Evolutionary conservation across 2,888 invertebrate genomes (phyloP), one percentile per base, ranked within the genome.

Genomic region (Listrodromus nycthemerus): DNA sequence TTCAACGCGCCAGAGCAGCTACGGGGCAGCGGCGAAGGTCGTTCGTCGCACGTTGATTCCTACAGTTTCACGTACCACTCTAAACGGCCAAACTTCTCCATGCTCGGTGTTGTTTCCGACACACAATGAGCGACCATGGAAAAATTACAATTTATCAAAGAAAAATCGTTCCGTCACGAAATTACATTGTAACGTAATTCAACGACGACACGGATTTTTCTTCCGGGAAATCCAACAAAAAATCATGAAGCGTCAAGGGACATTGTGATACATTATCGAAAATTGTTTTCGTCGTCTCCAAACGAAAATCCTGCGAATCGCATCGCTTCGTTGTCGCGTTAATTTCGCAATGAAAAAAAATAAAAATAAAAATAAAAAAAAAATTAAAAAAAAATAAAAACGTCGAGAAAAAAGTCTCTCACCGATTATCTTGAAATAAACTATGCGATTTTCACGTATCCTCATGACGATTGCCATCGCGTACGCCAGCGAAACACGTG

Each of bases 381-480:
- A 4, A 33, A 6, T 24, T 52, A 33, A 58, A 24, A 74, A 58
- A 41, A 55, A 33, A 81, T 69, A 52, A 58, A 45, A 70, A 37
- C 33, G 19, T 27, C 21, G 37, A 69, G 5, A 52, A 33, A 61
- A 33, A 61, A 48, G 41, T 19, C 66, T 61, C 86, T 88, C 80
- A 87, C 86, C 88, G 19, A 66, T 84, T 70, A 90, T 86, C 45
- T 88, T 78, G 6, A 90, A 85, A 66, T 89, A 88, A 27, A 89
- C 87, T 21, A 91, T 83, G 48, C 74, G 66, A 82, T 89, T 90
- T 3, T 88, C 73, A 27, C 78, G 82, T 50, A 92, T 92, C 81
- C 74, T 90, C 91, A 92, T 92, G 24, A 90, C 16, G 45, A 92
- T 92, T 1, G 87, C 70, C 92, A 91, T 91, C 30, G 70, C 27